These are phyloP conservation scores for Bedellia somnulentella DNA, from an alignment of 2,888 invertebrate genomes.

Conservation along the genomic window DNA sequence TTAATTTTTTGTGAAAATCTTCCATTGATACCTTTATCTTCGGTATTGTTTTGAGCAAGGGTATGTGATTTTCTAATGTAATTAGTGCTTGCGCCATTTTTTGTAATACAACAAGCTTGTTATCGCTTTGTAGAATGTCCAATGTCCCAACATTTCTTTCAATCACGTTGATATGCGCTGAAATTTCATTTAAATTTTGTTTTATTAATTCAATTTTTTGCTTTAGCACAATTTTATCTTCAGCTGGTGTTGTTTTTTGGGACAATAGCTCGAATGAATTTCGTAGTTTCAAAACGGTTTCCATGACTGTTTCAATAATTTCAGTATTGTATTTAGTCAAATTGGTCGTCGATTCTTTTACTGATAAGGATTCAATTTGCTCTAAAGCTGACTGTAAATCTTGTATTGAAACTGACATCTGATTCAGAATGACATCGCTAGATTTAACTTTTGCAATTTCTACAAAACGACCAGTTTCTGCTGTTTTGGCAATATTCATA, in stretches of 20 bases:
- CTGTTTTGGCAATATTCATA: conserved; percentile 29
- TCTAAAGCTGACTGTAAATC: conserved; percentile 48
- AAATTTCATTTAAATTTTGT: conserved; percentile 32
- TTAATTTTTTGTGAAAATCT: conserved; percentile 50
- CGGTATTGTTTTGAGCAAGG: conserved; percentile 24
- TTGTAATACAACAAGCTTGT: conserved; percentile 41
- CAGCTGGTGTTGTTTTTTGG: conserved; percentile 20
- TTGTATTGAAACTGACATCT: conserved; percentile 50
- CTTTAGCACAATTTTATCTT: conserved; percentile 26
- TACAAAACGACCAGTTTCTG: conserved; percentile 21
- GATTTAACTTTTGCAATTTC: conserved; percentile 21
- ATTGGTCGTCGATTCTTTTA: conserved; percentile 45
- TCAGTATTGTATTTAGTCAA: conserved; percentile 56
- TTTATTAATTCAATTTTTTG: conserved; percentile 27
- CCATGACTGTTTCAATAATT: conserved; percentile 65
- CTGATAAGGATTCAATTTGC: conserved; percentile 49
- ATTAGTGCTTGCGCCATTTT: conserved; percentile 50
- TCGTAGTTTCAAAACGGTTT: conserved; percentile 65
- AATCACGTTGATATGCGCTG: conserved; percentile 23
- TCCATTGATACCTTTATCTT: conserved; percentile 27
- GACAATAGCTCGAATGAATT: conserved; percentile 57
- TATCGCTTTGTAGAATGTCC: conserved; percentile 41
- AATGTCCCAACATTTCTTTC: conserved; percentile 33
- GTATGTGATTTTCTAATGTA: conserved; percentile 36
- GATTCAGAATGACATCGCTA: conserved; percentile 35